These are phyloP conservation scores for Protobothrops mucrosquamatus DNA, from an alignment of 2,113 vertebrate species.

Conservation along the genomic window DNA sequence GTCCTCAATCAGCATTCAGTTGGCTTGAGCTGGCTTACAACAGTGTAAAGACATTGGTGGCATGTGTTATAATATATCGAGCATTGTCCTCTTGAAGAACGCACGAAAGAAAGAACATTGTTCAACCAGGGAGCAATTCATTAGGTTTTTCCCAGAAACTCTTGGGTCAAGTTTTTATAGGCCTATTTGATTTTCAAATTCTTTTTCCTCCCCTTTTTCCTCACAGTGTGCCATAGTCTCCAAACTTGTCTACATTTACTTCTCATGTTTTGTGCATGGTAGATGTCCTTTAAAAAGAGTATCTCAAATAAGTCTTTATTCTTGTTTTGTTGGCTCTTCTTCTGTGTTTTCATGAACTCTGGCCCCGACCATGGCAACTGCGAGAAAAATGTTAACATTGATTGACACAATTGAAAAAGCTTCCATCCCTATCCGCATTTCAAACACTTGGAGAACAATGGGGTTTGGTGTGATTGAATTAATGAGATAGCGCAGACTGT, in stretches of 20 bases:
- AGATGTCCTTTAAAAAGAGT: conserved; percentile 96
- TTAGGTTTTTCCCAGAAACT: conserved; percentile 98
- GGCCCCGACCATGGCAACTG: conserved; percentile 98
- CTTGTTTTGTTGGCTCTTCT: conserved; percentile 97
- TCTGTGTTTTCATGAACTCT: conserved; percentile 99
- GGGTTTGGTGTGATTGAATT: conserved; percentile 99
- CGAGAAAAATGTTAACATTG: conserved; percentile 98
- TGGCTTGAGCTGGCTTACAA: conserved; percentile 82
- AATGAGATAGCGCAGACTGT: conserved; percentile 98
- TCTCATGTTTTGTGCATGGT: conserved; percentile 95
- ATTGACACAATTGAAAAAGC: conserved; percentile 99
- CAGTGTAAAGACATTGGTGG: conserved; percentile 79
- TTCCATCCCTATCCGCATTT: conserved; percentile 92
- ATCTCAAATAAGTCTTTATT: conserved; percentile 98
- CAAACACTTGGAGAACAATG: conserved; percentile 99
- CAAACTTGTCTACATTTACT: conserved; percentile 98
- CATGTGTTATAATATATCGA: conserved; percentile 91
- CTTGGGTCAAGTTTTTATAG: conserved; percentile 97
- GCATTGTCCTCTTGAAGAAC: conserved; percentile 86
- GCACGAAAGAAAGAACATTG: conserved; percentile 83
- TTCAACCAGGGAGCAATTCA: conserved; percentile 91
- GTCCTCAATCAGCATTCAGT: conserved; percentile 75
- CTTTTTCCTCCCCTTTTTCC: conserved; percentile 80
- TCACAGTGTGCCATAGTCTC: conserved; percentile 83
- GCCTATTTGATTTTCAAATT: conserved; percentile 97